Evolutionary conservation across 2,888 invertebrate species (phyloP).

Genomic region (Thalpophila matura): DNA sequence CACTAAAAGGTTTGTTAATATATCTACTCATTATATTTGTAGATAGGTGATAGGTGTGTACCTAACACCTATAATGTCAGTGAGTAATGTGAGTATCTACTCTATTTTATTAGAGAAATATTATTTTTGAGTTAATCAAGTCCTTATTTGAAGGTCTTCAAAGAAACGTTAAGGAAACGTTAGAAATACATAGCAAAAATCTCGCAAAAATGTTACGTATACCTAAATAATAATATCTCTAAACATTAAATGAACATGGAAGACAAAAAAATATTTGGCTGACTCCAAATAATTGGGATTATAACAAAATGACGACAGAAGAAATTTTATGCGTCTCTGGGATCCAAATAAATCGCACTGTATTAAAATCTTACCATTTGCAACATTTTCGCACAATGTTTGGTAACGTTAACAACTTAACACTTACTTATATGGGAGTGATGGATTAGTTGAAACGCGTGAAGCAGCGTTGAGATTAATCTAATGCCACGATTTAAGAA

Average conservation of each 20-base stretch:
- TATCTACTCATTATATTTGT: constrained; percentile 1
- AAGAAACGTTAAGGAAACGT: too few species aligned
- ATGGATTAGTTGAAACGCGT: constrained; percentile 37
- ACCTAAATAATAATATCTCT: too few species aligned
- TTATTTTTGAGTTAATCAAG: too few species aligned
- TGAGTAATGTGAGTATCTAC: too few species aligned
- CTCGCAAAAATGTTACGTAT: too few species aligned
- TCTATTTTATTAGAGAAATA: too few species aligned
- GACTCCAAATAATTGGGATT: too few species aligned
- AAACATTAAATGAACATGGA: too few species aligned
- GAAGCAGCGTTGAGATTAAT: constrained; percentile 44
- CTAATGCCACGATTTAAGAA: constrained; percentile 32
- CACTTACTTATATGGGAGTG: constrained; percentile 37
- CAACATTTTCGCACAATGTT: constrained; percentile 26
- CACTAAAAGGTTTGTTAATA: constrained; percentile 63
- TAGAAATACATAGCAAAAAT: too few species aligned
- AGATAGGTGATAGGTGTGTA: background rate
- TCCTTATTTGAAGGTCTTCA: too few species aligned
- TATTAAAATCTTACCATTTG: constrained; percentile 23
- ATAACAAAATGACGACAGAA: too few species aligned
- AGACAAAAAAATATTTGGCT: too few species aligned
- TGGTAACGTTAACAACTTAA: constrained; percentile 23
- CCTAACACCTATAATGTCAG: background rate
- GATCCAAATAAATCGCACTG: constrained; percentile 7
- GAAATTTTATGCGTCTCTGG: background rate